Conservation (phyloP, 2,888 invertebrate genomes). For the Cepaea hortensis region DNA sequence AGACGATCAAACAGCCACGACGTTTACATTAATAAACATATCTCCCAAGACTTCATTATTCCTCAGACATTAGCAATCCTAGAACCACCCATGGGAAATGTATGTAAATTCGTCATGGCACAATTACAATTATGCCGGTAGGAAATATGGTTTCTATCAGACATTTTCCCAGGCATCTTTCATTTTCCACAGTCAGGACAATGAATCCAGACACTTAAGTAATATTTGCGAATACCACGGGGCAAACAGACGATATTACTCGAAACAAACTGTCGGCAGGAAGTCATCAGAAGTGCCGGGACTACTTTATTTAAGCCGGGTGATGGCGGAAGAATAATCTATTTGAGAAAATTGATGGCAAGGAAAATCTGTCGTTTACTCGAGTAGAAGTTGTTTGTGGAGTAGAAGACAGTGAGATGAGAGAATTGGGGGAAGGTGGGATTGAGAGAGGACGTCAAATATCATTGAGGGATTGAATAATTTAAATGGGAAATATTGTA, state of each 20-base stretch:
- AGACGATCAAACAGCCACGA: neutral
- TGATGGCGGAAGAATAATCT: conserved; percentile 12
- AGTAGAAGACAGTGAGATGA: neutral
- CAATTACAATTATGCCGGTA: too few relatives aligned
- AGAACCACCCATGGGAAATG: too few relatives aligned
- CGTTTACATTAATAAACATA: neutral
- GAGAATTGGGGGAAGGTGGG: neutral
- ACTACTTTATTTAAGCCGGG: conserved; percentile 23
- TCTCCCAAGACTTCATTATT: too few relatives aligned
- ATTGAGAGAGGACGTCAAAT: too few relatives aligned
- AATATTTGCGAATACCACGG: neutral
- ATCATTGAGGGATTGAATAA: too few relatives aligned
- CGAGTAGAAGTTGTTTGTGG: neutral
- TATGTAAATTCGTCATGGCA: too few relatives aligned
- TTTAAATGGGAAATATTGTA: too few relatives aligned
- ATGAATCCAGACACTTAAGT: conserved; percentile 13
- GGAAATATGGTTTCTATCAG: too few relatives aligned
- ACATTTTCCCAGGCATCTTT: neutral
- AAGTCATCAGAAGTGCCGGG: conserved; percentile 4
- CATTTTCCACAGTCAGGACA: neutral
- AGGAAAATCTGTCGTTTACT: conserved; percentile 7
- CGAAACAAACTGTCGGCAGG: neutral
- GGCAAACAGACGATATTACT: neutral
- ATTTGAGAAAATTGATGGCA: conserved; percentile 19
- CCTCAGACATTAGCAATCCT: too few relatives aligned